Base-by-base conservation (phyloP, 2,797 vertebrate genomes). In the Capromys pilorides region DNA sequence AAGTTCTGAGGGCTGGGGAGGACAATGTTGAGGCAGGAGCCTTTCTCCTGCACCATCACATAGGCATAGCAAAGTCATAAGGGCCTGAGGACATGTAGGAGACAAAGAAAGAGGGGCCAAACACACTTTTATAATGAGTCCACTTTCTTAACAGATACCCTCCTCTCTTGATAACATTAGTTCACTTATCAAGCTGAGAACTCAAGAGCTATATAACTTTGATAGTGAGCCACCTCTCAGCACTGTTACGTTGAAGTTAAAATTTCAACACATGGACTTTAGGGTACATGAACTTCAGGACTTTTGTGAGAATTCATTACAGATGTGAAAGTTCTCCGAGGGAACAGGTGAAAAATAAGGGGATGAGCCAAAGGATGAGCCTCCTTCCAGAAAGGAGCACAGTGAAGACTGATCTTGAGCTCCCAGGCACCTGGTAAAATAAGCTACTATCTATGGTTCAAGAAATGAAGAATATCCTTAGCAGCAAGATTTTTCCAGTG, bases 401-500 rank as follows among this genome's bases (percentile, higher is more conserved):
- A 22, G 13, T 9, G 4, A 24, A 69, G 51, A 10, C 11, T 86
- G 75, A 24, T 24, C n/a, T 26, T 57, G 79, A n/a, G 14, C 16
- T 66, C 6, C 75, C 6, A 41, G 21, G 16, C n/a, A 45, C 45
- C 57, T 4, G 1, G 57, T 9, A 57, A 91, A 69, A 26, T 3
- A 22, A 26, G 18, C 11, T n/a, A 24, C 39, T 16, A 45, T 22
- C 5, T 33, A 14, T 6, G 3, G 41, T 18, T 54, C 41, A 39
- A 26, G n/a, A n/a, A 24, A 66, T 5, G 45, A 28, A 69, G 49
- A 51, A 31, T 19, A 24, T 0, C 14, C 28, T 62, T 13, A 81
- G 12, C 31, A 36, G 31, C 13, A 39, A 0, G 24, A 4, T 12
- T 26, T 7, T 1, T 26, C 11, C 64, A 19, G 2, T 28, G 36